These are phyloP conservation scores for Spea bombifrons DNA, from an alignment of 2,113 vertebrate genomes.

Conservation along the genomic window DNA sequence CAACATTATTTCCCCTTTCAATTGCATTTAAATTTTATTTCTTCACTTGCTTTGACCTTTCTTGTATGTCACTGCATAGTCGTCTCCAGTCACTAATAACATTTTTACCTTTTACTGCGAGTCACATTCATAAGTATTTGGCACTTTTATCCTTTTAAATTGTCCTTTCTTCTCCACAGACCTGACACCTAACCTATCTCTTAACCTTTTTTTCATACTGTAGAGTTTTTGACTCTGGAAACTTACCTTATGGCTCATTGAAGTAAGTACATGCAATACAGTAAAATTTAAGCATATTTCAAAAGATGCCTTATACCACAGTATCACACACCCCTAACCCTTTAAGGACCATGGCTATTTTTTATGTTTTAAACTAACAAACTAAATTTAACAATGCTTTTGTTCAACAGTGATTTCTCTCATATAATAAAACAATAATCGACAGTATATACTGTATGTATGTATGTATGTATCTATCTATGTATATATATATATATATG, in stretches of 20 bases:
- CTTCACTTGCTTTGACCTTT: slow-evolving; percentile 29
- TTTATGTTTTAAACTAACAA: no score
- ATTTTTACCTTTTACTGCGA: slow-evolving; percentile 20
- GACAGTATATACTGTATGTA: no score
- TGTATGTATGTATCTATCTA: no score
- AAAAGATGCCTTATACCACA: no score
- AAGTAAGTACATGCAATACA: neutral
- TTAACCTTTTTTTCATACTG: neutral
- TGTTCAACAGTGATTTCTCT: no score
- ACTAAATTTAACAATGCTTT: no score
- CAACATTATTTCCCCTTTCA: neutral
- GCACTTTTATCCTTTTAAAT: slow-evolving; percentile 12
- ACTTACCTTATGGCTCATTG: neutral
- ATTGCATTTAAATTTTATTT: slow-evolving; percentile 36
- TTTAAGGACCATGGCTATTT: no score
- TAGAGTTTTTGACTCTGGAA: neutral
- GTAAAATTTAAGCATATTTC: no score
- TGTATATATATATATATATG: no score
- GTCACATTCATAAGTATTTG: slow-evolving; percentile 14
- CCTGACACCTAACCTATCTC: slow-evolving; percentile 15
- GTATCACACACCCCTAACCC: no score
- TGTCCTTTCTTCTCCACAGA: neutral
- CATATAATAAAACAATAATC: no score
- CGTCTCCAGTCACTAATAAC: slow-evolving; percentile 14
- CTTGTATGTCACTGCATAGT: slow-evolving; percentile 19